Evolutionary conservation across 92 coral and sea anemone species (phyloP).

Genomic region (Muricea muricata): DNA sequence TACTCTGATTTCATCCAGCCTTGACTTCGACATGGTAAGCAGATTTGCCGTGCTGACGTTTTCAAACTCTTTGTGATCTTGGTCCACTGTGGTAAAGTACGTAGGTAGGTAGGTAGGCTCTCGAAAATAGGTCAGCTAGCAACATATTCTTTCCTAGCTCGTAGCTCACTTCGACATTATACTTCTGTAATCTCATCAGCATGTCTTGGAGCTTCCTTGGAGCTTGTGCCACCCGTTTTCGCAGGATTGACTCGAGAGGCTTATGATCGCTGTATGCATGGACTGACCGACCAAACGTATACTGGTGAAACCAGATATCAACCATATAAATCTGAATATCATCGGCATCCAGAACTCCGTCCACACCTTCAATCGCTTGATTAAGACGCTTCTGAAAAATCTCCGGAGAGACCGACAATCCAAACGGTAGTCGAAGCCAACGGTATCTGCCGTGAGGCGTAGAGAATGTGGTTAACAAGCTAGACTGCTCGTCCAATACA

Average conservation of each 20-base stretch:
- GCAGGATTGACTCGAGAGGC: conserved; percentile 25
- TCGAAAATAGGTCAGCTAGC: not conserved
- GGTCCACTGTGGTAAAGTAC: not conserved
- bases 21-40: not conserved
- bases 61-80: not conserved
- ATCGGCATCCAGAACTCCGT: conserved; percentile 53
- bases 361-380: conserved; percentile 62
- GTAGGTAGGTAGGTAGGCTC: not conserved
- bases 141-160: not conserved
- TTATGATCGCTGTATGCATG: conserved; percentile 54
- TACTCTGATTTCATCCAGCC: not conserved
- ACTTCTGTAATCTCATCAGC: not conserved
- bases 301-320: conserved; percentile 48
- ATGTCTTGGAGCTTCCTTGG: not conserved
- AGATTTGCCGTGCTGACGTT: too few species aligned
- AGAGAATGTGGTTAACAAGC: conserved; percentile 66
- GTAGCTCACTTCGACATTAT: not conserved
- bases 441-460: conserved; percentile 60
- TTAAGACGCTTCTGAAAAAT: conserved; percentile 64
- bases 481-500: conserved; percentile 59
- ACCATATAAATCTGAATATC: conserved; percentile 50
- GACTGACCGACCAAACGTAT: conserved; percentile 36
- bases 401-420: conserved; percentile 58
- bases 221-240: not conserved
- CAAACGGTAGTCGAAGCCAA: conserved; percentile 65